phyloP scores from a whole-genome alignment of 2,888 invertebrate genomes.

The Rhabditophanes sp. region DNA sequence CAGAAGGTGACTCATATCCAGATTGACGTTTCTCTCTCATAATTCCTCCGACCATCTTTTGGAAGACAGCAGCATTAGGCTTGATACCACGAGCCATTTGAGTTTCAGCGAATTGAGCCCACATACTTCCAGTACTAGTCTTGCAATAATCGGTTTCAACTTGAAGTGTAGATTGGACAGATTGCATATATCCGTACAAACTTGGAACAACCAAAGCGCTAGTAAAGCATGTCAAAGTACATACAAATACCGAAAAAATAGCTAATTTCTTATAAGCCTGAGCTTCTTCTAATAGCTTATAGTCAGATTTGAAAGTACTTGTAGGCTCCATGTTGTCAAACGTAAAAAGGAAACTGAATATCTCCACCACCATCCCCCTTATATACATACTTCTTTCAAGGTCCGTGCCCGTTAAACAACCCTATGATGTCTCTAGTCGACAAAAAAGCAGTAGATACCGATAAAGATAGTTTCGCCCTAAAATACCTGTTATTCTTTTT shows the following conservation, averaged over 20 bases:
- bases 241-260: constrained; percentile 10
- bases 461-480: no score
- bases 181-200: constrained; percentile 12
- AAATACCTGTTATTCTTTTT: no score
- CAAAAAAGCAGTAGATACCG: no score
- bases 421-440: no score
- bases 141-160: constrained; percentile 12
- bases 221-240: constrained; percentile 9
- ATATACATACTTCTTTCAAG: no score
- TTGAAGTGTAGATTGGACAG: constrained; percentile 10
- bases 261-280: constrained; percentile 9
- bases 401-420: no score
- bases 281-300: no score
- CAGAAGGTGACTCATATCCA: no score
- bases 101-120: constrained; percentile 9
- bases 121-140: constrained; percentile 11
- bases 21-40: constrained; percentile 3
- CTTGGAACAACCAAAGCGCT: constrained; percentile 12
- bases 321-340: no score
- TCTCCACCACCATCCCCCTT: no score
- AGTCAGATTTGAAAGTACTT: no score
- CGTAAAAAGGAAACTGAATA: no score
- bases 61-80: constrained; percentile 2
- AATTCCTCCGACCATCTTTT: constrained; percentile 1
- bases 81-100: constrained; percentile 8